Evolutionary conservation across 2,797 vertebrate genomes (phyloP).

Genomic region (Petrocephalus sullivani): DNA sequence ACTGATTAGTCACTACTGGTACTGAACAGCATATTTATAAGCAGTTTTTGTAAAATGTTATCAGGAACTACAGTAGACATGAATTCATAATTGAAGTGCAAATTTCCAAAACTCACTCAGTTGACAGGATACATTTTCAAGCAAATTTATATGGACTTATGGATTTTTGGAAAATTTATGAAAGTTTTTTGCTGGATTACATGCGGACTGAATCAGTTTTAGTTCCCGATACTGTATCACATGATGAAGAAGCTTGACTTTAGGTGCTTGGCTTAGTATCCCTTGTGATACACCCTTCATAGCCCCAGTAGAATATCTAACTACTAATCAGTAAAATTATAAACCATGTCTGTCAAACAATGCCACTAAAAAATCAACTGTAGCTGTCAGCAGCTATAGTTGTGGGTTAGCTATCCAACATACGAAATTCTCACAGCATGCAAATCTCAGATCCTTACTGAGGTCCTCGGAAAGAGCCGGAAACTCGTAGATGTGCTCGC

Average conservation of each 20-base stretch:
- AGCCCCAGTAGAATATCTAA: neutral
- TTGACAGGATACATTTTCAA: neutral
- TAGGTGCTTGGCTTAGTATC: neutral
- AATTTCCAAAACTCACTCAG: neutral
- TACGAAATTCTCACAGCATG: neutral
- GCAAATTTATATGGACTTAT: neutral
- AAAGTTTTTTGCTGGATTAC: neutral
- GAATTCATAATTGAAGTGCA: neutral
- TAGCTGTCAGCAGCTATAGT: neutral
- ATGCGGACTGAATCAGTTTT: neutral
- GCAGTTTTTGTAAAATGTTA: neutral
- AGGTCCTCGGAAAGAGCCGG: slow-evolving; percentile 89
- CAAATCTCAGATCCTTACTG: slow-evolving; percentile 65
- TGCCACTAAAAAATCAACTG: neutral
- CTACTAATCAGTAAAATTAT: neutral
- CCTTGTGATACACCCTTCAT: neutral
- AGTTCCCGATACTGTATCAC: neutral
- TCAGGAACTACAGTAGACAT: neutral
- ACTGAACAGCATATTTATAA: neutral
- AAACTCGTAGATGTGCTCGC: slow-evolving; percentile 97
- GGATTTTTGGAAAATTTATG: neutral
- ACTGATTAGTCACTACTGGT: neutral
- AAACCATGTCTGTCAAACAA: neutral
- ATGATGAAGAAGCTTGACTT: neutral
- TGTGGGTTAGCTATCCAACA: neutral